phyloP scores from a whole-genome alignment of 2,113 vertebrate species.

The Nipponia nippon region DNA sequence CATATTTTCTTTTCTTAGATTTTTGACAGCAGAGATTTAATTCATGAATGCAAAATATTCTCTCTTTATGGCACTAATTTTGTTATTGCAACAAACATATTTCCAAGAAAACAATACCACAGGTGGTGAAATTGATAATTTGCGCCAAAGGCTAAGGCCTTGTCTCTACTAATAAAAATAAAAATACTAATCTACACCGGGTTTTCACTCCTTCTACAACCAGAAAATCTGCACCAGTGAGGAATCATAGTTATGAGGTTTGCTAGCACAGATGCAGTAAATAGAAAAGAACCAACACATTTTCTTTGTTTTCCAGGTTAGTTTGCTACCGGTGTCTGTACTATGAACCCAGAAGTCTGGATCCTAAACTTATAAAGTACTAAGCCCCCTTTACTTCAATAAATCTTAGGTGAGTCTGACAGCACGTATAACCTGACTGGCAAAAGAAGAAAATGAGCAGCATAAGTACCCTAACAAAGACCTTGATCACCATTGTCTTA shows the following conservation, averaged over 20 bases:
- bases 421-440: background rate
- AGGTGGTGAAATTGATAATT: background rate
- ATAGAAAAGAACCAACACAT: background rate
- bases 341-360: background rate
- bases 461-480: background rate
- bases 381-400: background rate
- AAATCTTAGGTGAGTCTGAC: background rate
- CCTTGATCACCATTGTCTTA: background rate
- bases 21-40: conserved; percentile 2
- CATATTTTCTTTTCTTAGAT: background rate
- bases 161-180: conserved; percentile 16
- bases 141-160: conserved; percentile 15
- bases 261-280: background rate
- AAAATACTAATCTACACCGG: background rate
- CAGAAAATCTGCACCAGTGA: background rate
- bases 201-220: background rate
- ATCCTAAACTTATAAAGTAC: background rate
- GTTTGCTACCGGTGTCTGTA: background rate
- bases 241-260: background rate
- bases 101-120: conserved; percentile 15
- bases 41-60: conserved; percentile 36
- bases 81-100: background rate
- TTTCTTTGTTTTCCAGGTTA: background rate
- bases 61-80: background rate
- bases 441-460: background rate